Evolutionary conservation across 2,797 vertebrate species (phyloP), one percentile per base, ranked within the genome.

Genomic region (Sarcoramphus papa): DNA sequence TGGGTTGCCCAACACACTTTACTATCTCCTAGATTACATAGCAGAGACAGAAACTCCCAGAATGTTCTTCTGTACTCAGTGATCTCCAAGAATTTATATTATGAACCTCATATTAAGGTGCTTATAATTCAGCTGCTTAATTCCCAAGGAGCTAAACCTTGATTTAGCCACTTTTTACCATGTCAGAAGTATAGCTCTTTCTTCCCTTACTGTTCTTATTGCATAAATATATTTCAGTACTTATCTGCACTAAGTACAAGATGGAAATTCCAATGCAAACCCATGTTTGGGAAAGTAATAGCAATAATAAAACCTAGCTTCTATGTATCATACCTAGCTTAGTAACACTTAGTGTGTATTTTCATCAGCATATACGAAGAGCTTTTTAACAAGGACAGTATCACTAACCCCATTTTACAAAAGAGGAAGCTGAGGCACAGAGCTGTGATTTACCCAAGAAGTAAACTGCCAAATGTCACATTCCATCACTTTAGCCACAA

Each of bases 361-460:
- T 95, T 85, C 84, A 91, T 76, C 74, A 77, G 75, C 43, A 30
- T 37, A 63, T 41, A 87, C 81, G 72, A 89, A 60, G 60, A 96
- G 78, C 48, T 89, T 92, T 96, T 83, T 88, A 94, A 92, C 93
- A 94, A 92, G 81, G 86, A 87, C 89, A 91, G 37, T 24, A 64
- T 37, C 84, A 94, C 96, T 96, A 93, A 95, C 95, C 93, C 78
- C 87, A 64, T 97, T 96, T 90, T 77, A 91, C 64, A 95, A 94
- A 94, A 74, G 75, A 93, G 41, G 85, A 92, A 88, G 73, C 85
- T 72, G 73, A 91, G 81, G 81, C 89, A 81, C 95, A 92, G 81
- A 95, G 84, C 88, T 91, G 94, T 85, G 87, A 96, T 97, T 91
- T 96, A 91, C 48, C 40, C 9, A 45, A 56, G 81, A 87, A 93